Evolutionary conservation across 2,888 invertebrate species (phyloP), one percentile per base, ranked within the genome.

Genomic region (Phymatocera aterrima): DNA sequence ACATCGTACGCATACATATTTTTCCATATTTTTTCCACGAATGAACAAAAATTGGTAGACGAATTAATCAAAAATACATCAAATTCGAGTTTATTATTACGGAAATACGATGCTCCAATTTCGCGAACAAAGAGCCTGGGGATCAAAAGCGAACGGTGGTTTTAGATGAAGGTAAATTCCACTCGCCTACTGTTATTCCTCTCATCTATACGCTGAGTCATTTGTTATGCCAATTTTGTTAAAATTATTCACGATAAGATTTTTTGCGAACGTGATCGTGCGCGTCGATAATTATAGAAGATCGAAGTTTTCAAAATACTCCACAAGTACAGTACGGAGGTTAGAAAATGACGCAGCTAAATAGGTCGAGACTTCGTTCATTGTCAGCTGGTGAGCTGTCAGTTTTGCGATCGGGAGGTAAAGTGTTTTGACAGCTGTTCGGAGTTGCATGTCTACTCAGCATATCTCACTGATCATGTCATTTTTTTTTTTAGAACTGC

Each of bases 391-490:
- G 57, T 40, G 57, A 75, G 57, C 54, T 75, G 54, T 75, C 75
- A 75, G 57, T 75, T 75, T 21, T 21, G 54, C 1, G 51, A 34
- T 24, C 46, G n/a, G 43, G 68, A 28, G 28, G 12, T 10, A 74
- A 78, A 78, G 48, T 78, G 34, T 74, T 78, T 74, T 78, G 74
- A 78, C 74, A 72, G 60, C 72, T 78, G 78, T 48, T 74, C 46
- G 40, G 18, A 51, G 34, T 51, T 72, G 24, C 72, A 72, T 46
- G 68, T 46, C 40, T 5, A 28, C 24, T 46, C 21, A 24, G 15
- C 51, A 21, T 48, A 72, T 72, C 18, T 51, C 51, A 34, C 72
- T 4, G 43, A 43, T 72, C 51, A 72, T 72, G 31, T 12, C 51
- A 15, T n/a, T 15, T 8, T 24, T 15, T n/a, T 15, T 8, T 24